A percentile compares a stretch with the other conserved stretches of the same genome.
Evolutionary conservation across 1,140 invertebrate genomes (phyloP).

Genomic region (Megalopta genalis): DNA sequence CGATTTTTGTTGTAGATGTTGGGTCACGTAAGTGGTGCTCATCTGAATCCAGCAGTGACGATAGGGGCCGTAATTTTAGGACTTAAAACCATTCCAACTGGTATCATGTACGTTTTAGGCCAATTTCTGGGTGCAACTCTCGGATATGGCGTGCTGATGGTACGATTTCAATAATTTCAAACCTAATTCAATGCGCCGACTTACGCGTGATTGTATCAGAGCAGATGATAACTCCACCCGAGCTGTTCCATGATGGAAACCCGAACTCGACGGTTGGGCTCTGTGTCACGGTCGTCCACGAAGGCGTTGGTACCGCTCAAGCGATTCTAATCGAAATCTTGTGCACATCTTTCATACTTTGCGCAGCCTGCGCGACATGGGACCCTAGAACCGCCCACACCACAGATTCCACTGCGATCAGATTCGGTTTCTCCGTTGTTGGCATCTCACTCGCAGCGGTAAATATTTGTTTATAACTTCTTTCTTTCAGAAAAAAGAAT

Average conservation of each 20-base stretch:
- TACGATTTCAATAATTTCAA: slow-evolving; percentile 48
- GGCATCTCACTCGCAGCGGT: slow-evolving; percentile 82
- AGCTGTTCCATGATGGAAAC: slow-evolving; percentile 67
- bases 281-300: slow-evolving; percentile 83
- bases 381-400: slow-evolving; percentile 82
- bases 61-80: slow-evolving; percentile 85
- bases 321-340: slow-evolving; percentile 83
- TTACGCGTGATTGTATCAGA: neutral
- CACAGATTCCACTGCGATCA: slow-evolving; percentile 82
- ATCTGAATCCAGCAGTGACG: slow-evolving; percentile 90
- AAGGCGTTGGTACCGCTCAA: slow-evolving; percentile 74
- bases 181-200: no score
- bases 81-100: slow-evolving; percentile 84
- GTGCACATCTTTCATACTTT: slow-evolving; percentile 81
- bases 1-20: slow-evolving; percentile 80
- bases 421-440: slow-evolving; percentile 84
- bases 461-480: slow-evolving; percentile 27
- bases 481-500: neutral
- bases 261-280: slow-evolving; percentile 70
- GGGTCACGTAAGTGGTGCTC: slow-evolving; percentile 86
- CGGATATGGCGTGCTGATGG: slow-evolving; percentile 85
- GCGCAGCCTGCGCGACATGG: slow-evolving; percentile 84
- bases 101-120: slow-evolving; percentile 85
- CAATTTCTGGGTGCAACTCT: slow-evolving; percentile 87
- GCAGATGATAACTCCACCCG: slow-evolving; percentile 78